These are phyloP conservation scores for Pachycephala philippinensis DNA, from an alignment of 2,113 vertebrate species.

Conservation along the genomic window DNA sequence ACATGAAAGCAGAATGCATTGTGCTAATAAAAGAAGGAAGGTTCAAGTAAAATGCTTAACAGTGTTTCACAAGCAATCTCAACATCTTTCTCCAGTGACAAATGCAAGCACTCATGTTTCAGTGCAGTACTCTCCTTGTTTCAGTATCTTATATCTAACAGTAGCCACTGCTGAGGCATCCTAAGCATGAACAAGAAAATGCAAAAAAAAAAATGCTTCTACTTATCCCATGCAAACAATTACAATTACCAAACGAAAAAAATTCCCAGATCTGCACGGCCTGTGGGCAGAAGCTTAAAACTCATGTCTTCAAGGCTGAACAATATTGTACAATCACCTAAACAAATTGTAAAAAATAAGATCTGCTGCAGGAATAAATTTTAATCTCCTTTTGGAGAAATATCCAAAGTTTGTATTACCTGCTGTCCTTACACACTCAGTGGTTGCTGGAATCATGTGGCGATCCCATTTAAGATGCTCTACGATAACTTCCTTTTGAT, in stretches of 20 bases:
- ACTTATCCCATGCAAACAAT: neutral
- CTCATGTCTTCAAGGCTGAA: neutral
- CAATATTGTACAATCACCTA: neutral
- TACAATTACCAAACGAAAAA: neutral
- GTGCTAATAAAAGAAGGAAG: neutral
- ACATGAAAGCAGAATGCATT: neutral
- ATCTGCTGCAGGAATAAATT: neutral
- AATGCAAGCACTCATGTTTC: neutral
- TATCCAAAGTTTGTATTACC: neutral
- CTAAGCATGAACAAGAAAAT: neutral
- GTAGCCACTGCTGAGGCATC: neutral
- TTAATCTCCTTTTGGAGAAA: neutral
- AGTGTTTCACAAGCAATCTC: neutral
- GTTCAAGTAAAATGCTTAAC: neutral
- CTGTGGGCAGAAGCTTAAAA: neutral
- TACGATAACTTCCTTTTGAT: neutral
- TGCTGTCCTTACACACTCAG: neutral
- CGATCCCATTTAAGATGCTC: neutral
- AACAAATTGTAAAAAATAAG: neutral
- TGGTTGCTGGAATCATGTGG: neutral
- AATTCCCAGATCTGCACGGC: neutral
- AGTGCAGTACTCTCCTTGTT: neutral
- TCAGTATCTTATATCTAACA: neutral
- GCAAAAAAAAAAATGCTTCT: neutral
- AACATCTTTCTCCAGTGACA: neutral